Conservation (phyloP, 2,888 invertebrate genomes). For the Cordilura impudica region DNA sequence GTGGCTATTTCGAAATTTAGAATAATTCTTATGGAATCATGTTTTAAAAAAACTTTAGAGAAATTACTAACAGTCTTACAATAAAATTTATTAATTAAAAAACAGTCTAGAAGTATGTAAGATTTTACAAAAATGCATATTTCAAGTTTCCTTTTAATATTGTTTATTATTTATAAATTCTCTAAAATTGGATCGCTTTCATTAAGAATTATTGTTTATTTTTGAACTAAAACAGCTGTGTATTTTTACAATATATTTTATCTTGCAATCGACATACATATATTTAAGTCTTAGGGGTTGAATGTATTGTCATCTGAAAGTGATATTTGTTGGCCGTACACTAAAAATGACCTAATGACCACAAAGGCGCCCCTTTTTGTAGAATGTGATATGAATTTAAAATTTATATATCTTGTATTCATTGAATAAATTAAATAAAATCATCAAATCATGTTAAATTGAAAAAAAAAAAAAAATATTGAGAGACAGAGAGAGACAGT, state of each 20-base stretch:
- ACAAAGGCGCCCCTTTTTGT: slow-evolving; percentile 44
- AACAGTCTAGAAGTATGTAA: too few relatives aligned
- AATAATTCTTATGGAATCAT: neutral
- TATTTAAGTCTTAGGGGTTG: neutral
- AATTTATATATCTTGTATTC: slow-evolving; percentile 19
- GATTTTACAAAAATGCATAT: too few relatives aligned
- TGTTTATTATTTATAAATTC: too few relatives aligned
- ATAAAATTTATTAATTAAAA: too few relatives aligned
- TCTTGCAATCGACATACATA: too few relatives aligned
- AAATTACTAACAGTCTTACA: too few relatives aligned
- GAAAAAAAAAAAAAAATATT: slow-evolving; percentile 22
- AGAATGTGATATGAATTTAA: slow-evolving; percentile 56
- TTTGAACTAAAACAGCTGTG: too few relatives aligned
- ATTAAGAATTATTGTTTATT: too few relatives aligned
- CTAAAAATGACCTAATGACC: slow-evolving; percentile 58
- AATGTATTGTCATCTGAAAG: neutral
- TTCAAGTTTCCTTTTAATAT: too few relatives aligned
- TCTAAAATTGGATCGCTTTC: too few relatives aligned
- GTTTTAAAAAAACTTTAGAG: too few relatives aligned
- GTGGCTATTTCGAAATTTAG: neutral
- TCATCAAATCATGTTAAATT: slow-evolving; percentile 14
- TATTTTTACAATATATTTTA: too few relatives aligned
- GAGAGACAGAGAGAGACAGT: neutral
- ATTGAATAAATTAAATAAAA: slow-evolving; percentile 2
- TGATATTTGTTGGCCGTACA: slow-evolving; percentile 22